These are phyloP conservation scores for Sus cebifrons DNA, from an alignment of 2,797 vertebrate species.

Conservation along the genomic window DNA sequence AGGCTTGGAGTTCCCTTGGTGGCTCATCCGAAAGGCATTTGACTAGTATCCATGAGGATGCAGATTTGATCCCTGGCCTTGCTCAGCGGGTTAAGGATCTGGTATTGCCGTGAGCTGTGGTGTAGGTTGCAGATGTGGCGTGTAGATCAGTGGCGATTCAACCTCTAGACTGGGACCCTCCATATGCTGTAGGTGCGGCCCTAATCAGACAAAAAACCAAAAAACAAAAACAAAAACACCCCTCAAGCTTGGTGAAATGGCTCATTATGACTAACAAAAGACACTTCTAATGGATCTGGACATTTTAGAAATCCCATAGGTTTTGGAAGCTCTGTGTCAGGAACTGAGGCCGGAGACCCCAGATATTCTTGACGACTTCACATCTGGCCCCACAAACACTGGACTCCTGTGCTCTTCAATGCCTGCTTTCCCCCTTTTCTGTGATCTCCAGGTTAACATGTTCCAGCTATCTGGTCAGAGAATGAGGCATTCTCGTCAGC, in stretches of 20 bases:
- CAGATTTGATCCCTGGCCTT: too few relatives aligned
- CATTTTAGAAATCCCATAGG: neutral
- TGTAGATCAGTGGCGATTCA: too few relatives aligned
- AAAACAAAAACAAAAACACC: too few relatives aligned
- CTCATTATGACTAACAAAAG: slow-evolving; percentile 15
- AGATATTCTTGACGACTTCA: neutral
- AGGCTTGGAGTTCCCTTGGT: neutral
- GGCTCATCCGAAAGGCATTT: too few relatives aligned
- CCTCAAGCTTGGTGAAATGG: neutral
- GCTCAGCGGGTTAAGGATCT: too few relatives aligned
- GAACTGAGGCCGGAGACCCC: neutral
- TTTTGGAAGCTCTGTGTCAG: slow-evolving; percentile 22
- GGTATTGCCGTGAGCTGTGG: too few relatives aligned
- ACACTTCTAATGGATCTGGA: neutral
- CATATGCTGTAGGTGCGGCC: too few relatives aligned
- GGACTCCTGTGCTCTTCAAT: neutral
- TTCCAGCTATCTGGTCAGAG: slow-evolving; percentile 30
- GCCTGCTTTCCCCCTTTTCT: neutral
- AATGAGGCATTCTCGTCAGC: neutral
- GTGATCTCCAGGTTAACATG: neutral
- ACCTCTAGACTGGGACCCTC: too few relatives aligned
- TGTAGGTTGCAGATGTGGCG: too few relatives aligned
- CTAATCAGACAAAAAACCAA: too few relatives aligned
- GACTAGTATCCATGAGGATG: too few relatives aligned
- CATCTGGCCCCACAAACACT: accelerated